These are phyloP conservation scores for Tetrapedia diversipes DNA, from an alignment of 2,888 invertebrate genomes.

Conservation along the genomic window DNA sequence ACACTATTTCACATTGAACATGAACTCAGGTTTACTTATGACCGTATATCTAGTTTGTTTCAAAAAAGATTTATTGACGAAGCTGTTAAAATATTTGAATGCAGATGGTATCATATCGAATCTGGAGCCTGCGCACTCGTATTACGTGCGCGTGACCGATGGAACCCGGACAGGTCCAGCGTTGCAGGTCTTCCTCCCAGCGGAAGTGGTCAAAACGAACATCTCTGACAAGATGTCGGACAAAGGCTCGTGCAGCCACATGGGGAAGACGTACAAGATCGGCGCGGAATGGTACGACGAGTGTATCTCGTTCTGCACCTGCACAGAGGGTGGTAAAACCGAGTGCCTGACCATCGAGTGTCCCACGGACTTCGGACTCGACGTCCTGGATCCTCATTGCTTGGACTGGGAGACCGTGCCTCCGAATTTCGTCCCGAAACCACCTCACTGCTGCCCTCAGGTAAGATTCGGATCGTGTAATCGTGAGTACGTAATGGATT, in stretches of 20 bases:
- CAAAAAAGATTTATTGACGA: no score
- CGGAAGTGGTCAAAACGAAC: conserved; percentile 78
- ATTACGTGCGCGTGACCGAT: conserved; percentile 81
- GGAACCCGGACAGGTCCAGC: conserved; percentile 75
- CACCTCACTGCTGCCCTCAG: conserved; percentile 91
- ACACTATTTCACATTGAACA: no score
- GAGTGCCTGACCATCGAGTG: conserved; percentile 93
- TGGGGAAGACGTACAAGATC: conserved; percentile 83
- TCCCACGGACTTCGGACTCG: conserved; percentile 92
- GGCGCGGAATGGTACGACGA: conserved; percentile 87
- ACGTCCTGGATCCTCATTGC: conserved; percentile 92
- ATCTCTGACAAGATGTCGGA: conserved; percentile 74
- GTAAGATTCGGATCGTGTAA: conserved; percentile 62
- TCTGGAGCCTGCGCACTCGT: conserved; percentile 81
- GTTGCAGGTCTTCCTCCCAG: conserved; percentile 76
- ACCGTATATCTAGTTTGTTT: neutral
- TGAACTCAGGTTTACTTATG: no score
- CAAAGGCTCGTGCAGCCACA: conserved; percentile 74
- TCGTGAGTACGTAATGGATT: no score
- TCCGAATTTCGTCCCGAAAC: conserved; percentile 87
- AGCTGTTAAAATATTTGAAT: conserved; percentile 1
- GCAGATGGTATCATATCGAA: conserved; percentile 78
- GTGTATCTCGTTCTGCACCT: conserved; percentile 91
- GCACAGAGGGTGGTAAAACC: conserved; percentile 86
- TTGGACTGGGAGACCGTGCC: conserved; percentile 94